phyloP scores from a whole-genome alignment of 2,113 vertebrate species.

The Equus przewalskii region DNA sequence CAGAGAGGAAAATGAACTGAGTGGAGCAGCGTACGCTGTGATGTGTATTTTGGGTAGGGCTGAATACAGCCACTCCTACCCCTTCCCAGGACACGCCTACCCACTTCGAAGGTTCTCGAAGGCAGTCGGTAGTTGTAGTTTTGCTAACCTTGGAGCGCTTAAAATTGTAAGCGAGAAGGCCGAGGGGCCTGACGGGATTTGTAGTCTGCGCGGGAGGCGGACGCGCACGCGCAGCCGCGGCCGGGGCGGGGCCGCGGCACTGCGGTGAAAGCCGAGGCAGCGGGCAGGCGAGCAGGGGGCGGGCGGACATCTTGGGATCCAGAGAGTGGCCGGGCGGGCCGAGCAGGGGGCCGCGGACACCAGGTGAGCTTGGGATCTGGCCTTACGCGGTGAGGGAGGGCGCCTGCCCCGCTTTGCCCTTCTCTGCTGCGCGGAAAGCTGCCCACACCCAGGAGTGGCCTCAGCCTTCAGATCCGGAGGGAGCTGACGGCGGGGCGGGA shows the following conservation, averaged over 20 bases:
- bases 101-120: not conserved
- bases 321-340: slow-evolving; percentile 52
- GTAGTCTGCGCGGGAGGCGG: slow-evolving; percentile 50
- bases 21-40: no score
- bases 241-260: slow-evolving; percentile 76
- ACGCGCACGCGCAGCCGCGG: slow-evolving; percentile 68
- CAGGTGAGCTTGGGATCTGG: slow-evolving; percentile 72
- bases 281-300: slow-evolving; percentile 75
- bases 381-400: not conserved
- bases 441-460: slow-evolving; percentile 64
- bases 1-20: not conserved
- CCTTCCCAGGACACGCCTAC: not conserved
- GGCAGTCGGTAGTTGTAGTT: slow-evolving; percentile 75
- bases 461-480: slow-evolving; percentile 37
- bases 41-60: not conserved
- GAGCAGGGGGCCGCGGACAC: slow-evolving; percentile 53
- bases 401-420: not conserved
- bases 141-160: not conserved
- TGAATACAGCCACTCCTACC: not conserved
- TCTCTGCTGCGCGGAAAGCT: slow-evolving; percentile 47
- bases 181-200: slow-evolving; percentile 46
- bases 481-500: slow-evolving; percentile 73
- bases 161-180: not conserved
- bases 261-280: slow-evolving; percentile 83
- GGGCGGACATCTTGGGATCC: slow-evolving; percentile 84